These are phyloP conservation scores for Prolemur simus DNA, from an alignment of 2,113 vertebrate genomes.

Conservation along the genomic window DNA sequence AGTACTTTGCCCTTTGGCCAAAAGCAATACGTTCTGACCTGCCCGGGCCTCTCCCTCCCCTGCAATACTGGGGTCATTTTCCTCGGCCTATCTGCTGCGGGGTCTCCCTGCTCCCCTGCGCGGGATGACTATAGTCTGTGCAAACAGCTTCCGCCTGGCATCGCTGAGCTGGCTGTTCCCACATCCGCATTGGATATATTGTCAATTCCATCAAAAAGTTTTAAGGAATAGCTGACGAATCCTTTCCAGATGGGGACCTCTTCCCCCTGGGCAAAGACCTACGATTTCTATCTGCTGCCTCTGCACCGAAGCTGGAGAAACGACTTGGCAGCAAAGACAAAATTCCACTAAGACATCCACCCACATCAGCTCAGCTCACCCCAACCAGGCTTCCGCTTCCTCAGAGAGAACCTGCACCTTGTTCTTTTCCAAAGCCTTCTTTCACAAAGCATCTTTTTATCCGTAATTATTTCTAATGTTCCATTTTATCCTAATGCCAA, in stretches of 20 bases:
- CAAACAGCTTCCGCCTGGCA: neutral
- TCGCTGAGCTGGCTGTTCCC: neutral
- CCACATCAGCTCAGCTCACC: neutral
- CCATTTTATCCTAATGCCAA: neutral
- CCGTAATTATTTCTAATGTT: neutral
- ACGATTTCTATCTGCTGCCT: neutral
- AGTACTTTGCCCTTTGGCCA: neutral
- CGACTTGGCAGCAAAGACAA: neutral
- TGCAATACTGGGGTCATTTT: neutral
- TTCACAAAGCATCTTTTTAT: neutral
- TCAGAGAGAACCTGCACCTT: neutral
- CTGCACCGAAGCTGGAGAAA: neutral
- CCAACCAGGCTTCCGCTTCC: neutral
- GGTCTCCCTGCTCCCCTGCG: neutral
- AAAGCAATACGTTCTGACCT: neutral
- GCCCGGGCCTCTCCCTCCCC: neutral
- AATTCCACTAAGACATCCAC: neutral
- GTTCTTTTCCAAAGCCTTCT: neutral
- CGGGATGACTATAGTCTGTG: neutral
- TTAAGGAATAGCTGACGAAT: conserved; percentile 25
- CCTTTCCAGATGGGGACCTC: conserved; percentile 11
- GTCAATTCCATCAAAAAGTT: conserved; percentile 13
- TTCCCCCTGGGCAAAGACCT: neutral
- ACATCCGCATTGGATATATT: neutral
- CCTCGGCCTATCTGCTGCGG: rapidly evolving